Evolutionary conservation across 2,888 invertebrate species (phyloP).

Genomic region (Iphiclides podalirius): DNA sequence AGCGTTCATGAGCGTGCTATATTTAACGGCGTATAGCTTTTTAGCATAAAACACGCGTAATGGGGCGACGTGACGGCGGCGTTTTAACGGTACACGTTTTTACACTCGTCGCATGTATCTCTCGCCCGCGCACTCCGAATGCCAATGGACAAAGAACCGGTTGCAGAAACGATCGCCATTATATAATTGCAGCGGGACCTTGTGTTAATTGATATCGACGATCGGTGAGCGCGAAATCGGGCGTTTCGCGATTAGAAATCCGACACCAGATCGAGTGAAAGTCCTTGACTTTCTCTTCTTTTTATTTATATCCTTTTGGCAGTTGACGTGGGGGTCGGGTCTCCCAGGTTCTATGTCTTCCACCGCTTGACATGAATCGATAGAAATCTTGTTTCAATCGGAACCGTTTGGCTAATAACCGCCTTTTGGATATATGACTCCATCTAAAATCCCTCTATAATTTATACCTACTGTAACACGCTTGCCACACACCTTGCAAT

Average conservation of each 20-base stretch:
- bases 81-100: constrained; percentile 19
- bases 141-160: constrained; percentile 7
- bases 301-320: background rate
- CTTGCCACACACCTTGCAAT: too few relatives aligned
- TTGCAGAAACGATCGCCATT: constrained; percentile 10
- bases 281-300: constrained; percentile 1
- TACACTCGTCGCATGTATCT: constrained; percentile 2
- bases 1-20: background rate
- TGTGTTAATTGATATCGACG: constrained; percentile 14
- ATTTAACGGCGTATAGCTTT: constrained; percentile 1
- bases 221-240: background rate
- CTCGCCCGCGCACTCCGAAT: constrained; percentile 4
- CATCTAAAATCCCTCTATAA: too few relatives aligned
- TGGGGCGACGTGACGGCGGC: constrained; percentile 2
- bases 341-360: too few relatives aligned
- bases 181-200: constrained; percentile 16
- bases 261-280: constrained; percentile 10
- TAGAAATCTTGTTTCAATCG: too few relatives aligned
- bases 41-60: constrained; percentile 12
- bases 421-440: too few relatives aligned
- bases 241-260: constrained; percentile 14
- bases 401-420: too few relatives aligned
- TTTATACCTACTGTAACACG: too few relatives aligned
- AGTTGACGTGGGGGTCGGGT: background rate
- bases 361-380: too few relatives aligned